Evolutionary conservation across 2,888 invertebrate genomes (phyloP).

Genomic region (Yponomeuta sedellus): DNA sequence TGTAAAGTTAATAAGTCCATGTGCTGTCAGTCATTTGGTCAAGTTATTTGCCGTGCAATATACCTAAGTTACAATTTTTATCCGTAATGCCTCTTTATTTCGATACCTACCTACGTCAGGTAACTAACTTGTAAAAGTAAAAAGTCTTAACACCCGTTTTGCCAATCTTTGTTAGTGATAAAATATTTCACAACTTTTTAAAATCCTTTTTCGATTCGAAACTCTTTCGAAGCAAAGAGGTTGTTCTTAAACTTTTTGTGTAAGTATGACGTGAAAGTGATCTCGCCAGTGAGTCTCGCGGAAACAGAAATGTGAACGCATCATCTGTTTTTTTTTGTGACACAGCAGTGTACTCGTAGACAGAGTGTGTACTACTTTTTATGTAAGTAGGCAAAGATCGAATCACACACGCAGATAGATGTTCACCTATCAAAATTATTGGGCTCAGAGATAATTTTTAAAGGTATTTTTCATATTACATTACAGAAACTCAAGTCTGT

Average conservation of each 20-base stretch:
- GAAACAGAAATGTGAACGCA: conserved; percentile 17
- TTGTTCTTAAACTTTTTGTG: not conserved
- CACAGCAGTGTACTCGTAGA: not conserved
- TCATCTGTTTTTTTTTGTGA: conserved; percentile 19
- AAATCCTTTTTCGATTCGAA: not conserved
- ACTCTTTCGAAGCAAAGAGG: not conserved
- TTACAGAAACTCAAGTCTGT: no score
- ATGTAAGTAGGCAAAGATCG: not conserved
- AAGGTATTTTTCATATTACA: no score
- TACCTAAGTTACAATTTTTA: not conserved
- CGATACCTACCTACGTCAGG: no score
- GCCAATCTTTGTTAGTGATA: no score
- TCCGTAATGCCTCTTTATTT: not conserved
- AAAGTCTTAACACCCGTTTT: not conserved
- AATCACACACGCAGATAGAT: no score
- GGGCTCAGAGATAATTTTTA: no score
- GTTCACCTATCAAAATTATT: no score
- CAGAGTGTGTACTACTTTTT: conserved; percentile 10
- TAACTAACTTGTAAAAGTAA: not conserved
- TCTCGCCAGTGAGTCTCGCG: conserved; percentile 16
- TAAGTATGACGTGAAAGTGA: conserved; percentile 32
- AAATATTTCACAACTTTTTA: no score
- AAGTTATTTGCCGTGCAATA: no score
- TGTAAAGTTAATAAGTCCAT: no score
- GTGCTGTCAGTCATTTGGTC: no score